These are phyloP conservation scores for Phaethon lepturus DNA, from an alignment of 2,113 vertebrate species.

Conservation along the genomic window DNA sequence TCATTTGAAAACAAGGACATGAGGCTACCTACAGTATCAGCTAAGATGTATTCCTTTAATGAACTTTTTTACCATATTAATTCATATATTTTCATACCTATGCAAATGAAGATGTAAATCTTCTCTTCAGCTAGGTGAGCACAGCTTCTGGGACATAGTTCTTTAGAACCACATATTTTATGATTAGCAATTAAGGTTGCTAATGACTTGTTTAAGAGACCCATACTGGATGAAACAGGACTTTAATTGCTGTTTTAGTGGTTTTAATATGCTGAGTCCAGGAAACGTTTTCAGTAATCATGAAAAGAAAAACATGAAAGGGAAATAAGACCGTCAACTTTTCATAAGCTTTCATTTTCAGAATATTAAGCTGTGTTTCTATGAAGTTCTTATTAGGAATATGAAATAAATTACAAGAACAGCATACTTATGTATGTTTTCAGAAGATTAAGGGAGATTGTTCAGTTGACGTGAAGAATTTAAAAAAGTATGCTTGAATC, in stretches of 20 bases:
- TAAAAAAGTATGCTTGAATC: background rate
- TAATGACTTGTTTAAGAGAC: background rate
- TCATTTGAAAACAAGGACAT: background rate
- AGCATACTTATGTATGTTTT: background rate
- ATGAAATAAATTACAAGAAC: slow-evolving; percentile 50
- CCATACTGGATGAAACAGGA: background rate
- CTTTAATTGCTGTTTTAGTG: slow-evolving; percentile 3
- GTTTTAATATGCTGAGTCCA: slow-evolving; percentile 41
- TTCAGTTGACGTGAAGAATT: background rate
- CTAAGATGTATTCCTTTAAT: background rate
- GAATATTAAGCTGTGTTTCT: slow-evolving; percentile 17
- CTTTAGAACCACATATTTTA: slow-evolving; percentile 21
- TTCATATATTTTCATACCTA: background rate
- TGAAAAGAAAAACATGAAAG: slow-evolving; percentile 57
- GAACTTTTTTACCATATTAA: background rate
- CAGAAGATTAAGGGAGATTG: slow-evolving; percentile 24
- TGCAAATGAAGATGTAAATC: slow-evolving; percentile 8
- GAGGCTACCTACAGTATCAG: background rate
- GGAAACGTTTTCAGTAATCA: slow-evolving; percentile 40
- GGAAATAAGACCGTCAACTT: slow-evolving; percentile 35
- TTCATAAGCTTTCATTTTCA: slow-evolving; percentile 28
- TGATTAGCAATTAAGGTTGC: slow-evolving; percentile 21
- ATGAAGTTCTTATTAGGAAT: slow-evolving; percentile 33
- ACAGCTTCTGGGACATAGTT: background rate
- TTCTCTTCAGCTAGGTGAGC: background rate